phyloP scores from a whole-genome alignment of 1,140 invertebrate genomes.

The Battus philenor region DNA sequence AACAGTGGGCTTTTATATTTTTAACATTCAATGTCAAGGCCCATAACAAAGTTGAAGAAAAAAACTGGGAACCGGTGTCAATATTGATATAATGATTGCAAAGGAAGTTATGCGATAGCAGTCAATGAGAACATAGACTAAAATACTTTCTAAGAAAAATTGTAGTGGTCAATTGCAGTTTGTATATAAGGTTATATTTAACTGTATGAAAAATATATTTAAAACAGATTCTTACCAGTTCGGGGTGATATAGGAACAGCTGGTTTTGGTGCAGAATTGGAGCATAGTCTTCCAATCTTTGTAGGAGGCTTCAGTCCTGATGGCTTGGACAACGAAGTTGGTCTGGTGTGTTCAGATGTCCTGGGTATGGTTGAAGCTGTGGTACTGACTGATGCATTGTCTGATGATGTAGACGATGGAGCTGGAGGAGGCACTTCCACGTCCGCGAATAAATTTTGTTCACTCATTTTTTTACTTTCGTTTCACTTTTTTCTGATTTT shows the following conservation, averaged over 20 bases:
- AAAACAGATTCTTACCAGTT: slow-evolving; percentile 57
- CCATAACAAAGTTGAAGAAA: too few relatives aligned
- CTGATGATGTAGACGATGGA: slow-evolving; percentile 47
- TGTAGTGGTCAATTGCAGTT: slow-evolving; percentile 65
- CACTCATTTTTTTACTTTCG: slow-evolving; percentile 61
- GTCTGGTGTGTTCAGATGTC: slow-evolving; percentile 35
- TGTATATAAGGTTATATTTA: slow-evolving; percentile 26
- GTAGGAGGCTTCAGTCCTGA: slow-evolving; percentile 79
- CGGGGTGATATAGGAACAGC: slow-evolving; percentile 76
- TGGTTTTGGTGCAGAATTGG: slow-evolving; percentile 76
- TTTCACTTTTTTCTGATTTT: slow-evolving; percentile 32
- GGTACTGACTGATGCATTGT: slow-evolving; percentile 46
- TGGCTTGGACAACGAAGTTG: slow-evolving; percentile 59
- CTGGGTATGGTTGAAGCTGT: slow-evolving; percentile 38
- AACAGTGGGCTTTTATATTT: too few relatives aligned
- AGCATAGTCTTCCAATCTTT: slow-evolving; percentile 79
- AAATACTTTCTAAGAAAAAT: slow-evolving; percentile 9
- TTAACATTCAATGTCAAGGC: too few relatives aligned
- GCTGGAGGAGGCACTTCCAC: slow-evolving; percentile 30
- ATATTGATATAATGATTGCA: too few relatives aligned
- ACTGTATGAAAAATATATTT: slow-evolving; percentile 10
- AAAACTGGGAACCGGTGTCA: too few relatives aligned
- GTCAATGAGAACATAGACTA: slow-evolving; percentile 11
- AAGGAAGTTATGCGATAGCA: too few relatives aligned
- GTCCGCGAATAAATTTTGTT: slow-evolving; percentile 30